These are phyloP conservation scores for Apodemia mormo DNA, from an alignment of 2,888 invertebrate genomes.

Conservation along the genomic window DNA sequence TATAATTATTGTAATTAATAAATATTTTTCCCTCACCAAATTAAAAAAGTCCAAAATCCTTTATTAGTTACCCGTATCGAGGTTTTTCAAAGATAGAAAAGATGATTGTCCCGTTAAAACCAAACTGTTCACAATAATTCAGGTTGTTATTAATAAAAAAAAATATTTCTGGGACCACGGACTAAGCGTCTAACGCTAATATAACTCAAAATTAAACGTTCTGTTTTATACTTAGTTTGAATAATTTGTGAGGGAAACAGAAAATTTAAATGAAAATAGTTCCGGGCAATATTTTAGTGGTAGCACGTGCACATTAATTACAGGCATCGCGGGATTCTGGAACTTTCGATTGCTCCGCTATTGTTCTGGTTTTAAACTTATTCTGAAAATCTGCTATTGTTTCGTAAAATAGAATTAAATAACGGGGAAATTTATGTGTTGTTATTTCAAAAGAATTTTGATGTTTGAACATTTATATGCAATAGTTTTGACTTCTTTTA, in stretches of 20 bases:
- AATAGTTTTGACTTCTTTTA: too few relatives aligned
- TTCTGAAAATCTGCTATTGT: conserved; percentile 17
- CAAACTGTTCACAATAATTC: too few relatives aligned
- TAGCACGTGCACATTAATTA: conserved; percentile 18
- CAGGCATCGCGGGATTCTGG: conserved; percentile 9
- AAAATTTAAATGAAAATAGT: conserved; percentile 17
- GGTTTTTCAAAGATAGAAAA: too few relatives aligned
- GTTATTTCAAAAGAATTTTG: neutral
- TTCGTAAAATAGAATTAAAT: conserved; percentile 8
- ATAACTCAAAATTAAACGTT: neutral
- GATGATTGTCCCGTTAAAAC: too few relatives aligned
- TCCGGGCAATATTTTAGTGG: conserved; percentile 6
- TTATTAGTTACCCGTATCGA: too few relatives aligned
- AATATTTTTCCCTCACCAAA: too few relatives aligned
- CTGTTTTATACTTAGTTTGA: neutral
- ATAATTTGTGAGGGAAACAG: conserved; percentile 1
- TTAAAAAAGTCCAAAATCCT: too few relatives aligned
- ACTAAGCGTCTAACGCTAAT: neutral
- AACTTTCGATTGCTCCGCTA: conserved; percentile 18
- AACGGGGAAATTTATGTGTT: conserved; percentile 5
- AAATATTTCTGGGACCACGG: too few relatives aligned
- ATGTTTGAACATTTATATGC: too few relatives aligned
- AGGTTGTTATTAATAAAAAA: too few relatives aligned
- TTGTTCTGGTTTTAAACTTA: conserved; percentile 13
- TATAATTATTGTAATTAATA: too few relatives aligned